phyloP scores from a whole-genome alignment of 1,140 invertebrate genomes.

The Drosophila varians region DNA sequence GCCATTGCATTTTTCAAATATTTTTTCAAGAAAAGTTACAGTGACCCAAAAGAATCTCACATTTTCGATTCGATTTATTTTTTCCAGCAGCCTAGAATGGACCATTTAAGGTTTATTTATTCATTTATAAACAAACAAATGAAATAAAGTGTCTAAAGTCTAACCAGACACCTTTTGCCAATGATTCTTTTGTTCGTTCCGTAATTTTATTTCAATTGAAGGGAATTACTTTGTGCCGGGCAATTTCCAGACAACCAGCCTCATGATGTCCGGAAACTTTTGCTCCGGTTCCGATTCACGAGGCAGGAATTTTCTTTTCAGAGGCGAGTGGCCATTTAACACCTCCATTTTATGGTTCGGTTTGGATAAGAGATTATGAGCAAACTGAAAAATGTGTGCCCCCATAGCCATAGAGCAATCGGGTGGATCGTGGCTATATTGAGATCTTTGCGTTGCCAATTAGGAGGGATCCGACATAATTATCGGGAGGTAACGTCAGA shows the following conservation, averaged over 20 bases:
- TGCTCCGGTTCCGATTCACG: slow-evolving; percentile 30
- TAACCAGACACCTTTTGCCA: slow-evolving; percentile 19
- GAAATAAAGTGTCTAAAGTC: slow-evolving; percentile 29
- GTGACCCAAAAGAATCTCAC: slow-evolving; percentile 36
- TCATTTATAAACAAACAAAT: slow-evolving; percentile 61
- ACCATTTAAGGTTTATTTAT: slow-evolving; percentile 60
- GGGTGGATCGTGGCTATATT: slow-evolving; percentile 2
- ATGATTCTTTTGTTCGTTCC: slow-evolving; percentile 33
- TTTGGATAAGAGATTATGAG: slow-evolving; percentile 33
- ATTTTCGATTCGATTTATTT: slow-evolving; percentile 13
- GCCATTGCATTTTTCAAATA: background rate
- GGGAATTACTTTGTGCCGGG: slow-evolving; percentile 55
- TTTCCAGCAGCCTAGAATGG: slow-evolving; percentile 9
- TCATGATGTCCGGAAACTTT: background rate
- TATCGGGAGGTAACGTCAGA: slow-evolving; percentile 16
- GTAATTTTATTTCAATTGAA: slow-evolving; percentile 65
- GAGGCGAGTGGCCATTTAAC: slow-evolving; percentile 42
- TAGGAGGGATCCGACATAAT: slow-evolving; percentile 34
- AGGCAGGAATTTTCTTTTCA: slow-evolving; percentile 2
- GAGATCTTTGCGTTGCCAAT: slow-evolving; percentile 32
- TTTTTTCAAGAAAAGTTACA: slow-evolving; percentile 1
- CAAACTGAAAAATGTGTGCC: slow-evolving; percentile 14
- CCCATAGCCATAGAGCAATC: slow-evolving; percentile 12
- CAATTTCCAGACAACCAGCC: slow-evolving; percentile 30
- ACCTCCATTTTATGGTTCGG: slow-evolving; percentile 26